Evolutionary conservation across 2,797 vertebrate genomes (phyloP).

Genomic region (Saxicola maurus): DNA sequence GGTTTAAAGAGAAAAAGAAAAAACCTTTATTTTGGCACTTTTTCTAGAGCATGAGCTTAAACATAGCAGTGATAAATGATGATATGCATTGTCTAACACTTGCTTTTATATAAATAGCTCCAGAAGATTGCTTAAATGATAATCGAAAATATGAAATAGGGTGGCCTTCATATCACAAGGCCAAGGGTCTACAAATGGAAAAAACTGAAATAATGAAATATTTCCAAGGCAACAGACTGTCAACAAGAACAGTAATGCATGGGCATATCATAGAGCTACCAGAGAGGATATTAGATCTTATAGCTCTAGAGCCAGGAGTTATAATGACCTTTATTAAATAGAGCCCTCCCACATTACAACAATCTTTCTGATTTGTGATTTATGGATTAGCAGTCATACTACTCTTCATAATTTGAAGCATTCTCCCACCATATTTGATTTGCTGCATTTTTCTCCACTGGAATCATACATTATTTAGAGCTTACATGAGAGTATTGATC

Average conservation of each 20-base stretch:
- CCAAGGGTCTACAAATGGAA: slow-evolving; percentile 82
- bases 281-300: slow-evolving; percentile 74
- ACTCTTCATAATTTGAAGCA: slow-evolving; percentile 47
- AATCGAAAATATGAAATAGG: slow-evolving; percentile 82
- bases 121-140: slow-evolving; percentile 82
- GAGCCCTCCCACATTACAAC: slow-evolving; percentile 67
- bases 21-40: slow-evolving; percentile 32
- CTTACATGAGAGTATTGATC: slow-evolving; percentile 50
- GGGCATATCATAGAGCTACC: slow-evolving; percentile 75
- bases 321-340: slow-evolving; percentile 76
- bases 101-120: slow-evolving; percentile 80
- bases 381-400: slow-evolving; percentile 63
- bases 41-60: slow-evolving; percentile 65
- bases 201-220: slow-evolving; percentile 84
- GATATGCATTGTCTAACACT: slow-evolving; percentile 76
- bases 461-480: slow-evolving; percentile 59
- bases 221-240: slow-evolving; percentile 84
- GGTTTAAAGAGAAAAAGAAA: slow-evolving; percentile 52
- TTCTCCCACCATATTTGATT: slow-evolving; percentile 62
- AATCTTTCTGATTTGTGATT: slow-evolving; percentile 67
- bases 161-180: slow-evolving; percentile 81
- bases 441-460: slow-evolving; percentile 43
- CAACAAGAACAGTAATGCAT: slow-evolving; percentile 80
- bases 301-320: slow-evolving; percentile 71
- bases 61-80: slow-evolving; percentile 76